phyloP scores from a whole-genome alignment of 2,113 vertebrate species.

The Eidolon helvum region DNA sequence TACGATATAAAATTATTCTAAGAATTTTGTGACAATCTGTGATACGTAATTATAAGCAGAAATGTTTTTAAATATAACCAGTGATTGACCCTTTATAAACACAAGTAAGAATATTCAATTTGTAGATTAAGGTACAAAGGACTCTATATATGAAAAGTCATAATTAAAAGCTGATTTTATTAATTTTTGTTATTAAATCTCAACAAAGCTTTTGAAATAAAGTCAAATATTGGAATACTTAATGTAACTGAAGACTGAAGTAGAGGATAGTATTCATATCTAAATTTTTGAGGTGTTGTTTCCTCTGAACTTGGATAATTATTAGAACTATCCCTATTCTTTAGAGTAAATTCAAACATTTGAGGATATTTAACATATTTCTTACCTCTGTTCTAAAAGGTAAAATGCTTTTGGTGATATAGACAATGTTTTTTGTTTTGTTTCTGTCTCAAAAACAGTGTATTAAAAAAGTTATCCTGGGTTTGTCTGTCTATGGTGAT shows the following conservation, averaged over 20 bases:
- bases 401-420: conserved; percentile 20
- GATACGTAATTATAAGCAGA: background rate
- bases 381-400: background rate
- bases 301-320: background rate
- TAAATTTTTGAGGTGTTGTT: background rate
- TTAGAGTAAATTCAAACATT: conserved; percentile 16
- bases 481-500: conserved; percentile 90
- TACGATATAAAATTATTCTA: background rate
- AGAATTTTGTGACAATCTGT: background rate
- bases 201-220: conserved; percentile 4
- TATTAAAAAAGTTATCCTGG: conserved; percentile 93
- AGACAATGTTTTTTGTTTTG: conserved; percentile 1
- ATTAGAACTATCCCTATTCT: background rate
- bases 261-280: background rate
- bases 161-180: background rate
- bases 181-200: background rate
- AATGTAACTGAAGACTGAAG: background rate
- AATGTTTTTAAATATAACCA: background rate
- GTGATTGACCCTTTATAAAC: background rate
- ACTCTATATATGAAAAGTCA: background rate
- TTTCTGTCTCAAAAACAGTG: conserved; percentile 80
- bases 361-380: conserved; percentile 17
- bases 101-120: background rate
- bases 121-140: background rate
- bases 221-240: background rate